Evolutionary conservation across 2,888 invertebrate genomes (phyloP).

Genomic region (Eurytoma californica): DNA sequence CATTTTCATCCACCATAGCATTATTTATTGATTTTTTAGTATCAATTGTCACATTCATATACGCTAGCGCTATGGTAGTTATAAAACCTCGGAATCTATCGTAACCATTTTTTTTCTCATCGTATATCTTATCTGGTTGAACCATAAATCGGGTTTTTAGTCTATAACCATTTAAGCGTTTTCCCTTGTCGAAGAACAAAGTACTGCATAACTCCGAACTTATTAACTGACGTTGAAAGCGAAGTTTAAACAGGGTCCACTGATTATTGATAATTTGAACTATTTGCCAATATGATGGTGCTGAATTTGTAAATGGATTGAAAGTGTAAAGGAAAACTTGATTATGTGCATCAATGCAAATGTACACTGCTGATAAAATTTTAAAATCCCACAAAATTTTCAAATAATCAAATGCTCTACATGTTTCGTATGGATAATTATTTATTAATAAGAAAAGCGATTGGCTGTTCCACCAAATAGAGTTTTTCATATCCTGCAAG

Average conservation of each 20-base stretch:
- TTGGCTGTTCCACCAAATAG: not conserved
- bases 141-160: not conserved
- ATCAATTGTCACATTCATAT: slow-evolving; percentile 1
- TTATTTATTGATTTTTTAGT: not conserved
- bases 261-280: not conserved
- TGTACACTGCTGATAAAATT: not conserved
- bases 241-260: slow-evolving; percentile 1
- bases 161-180: not conserved
- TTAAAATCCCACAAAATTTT: slow-evolving; percentile 1
- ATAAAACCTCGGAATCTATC: not conserved
- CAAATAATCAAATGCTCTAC: not conserved
- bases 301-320: not conserved
- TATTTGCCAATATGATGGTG: not conserved
- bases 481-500: not conserved
- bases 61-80: not conserved
- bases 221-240: not conserved
- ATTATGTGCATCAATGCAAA: not conserved
- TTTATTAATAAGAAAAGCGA: not conserved
- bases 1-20: not conserved
- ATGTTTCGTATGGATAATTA: not conserved
- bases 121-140: too few relatives aligned
- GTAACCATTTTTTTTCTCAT: not conserved
- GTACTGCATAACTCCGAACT: not conserved
- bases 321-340: not conserved
- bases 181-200: slow-evolving; percentile 2